Conservation (phyloP, 2,888 invertebrate species). For the Cantharis nigra region DNA sequence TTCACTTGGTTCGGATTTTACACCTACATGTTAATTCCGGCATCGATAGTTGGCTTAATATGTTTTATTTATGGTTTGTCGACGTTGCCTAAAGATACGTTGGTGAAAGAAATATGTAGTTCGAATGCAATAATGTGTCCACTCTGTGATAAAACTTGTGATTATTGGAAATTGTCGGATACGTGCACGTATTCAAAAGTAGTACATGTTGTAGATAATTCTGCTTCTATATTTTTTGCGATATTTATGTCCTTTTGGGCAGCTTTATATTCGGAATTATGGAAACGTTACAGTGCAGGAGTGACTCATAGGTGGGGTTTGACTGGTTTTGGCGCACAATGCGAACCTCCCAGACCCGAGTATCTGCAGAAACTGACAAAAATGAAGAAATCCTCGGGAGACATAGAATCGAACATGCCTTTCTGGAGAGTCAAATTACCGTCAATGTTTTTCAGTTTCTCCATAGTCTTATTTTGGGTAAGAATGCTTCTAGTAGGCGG, state of each 20-base stretch:
- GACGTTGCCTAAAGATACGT: slow-evolving; percentile 56
- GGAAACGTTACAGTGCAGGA: slow-evolving; percentile 79
- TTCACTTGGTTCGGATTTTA: slow-evolving; percentile 88
- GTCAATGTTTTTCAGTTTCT: slow-evolving; percentile 70
- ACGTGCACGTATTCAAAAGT: slow-evolving; percentile 74
- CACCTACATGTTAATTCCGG: slow-evolving; percentile 79
- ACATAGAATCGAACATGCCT: slow-evolving; percentile 73
- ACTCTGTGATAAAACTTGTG: slow-evolving; percentile 74
- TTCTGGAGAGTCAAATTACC: slow-evolving; percentile 78
- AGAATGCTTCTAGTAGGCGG: no score
- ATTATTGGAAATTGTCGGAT: slow-evolving; percentile 73
- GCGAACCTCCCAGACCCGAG: slow-evolving; percentile 79
- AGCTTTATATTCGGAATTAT: slow-evolving; percentile 77
- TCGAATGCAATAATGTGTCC: slow-evolving; percentile 77
- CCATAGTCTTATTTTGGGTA: slow-evolving; percentile 65
- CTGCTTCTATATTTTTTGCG: slow-evolving; percentile 77
- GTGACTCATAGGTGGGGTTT: slow-evolving; percentile 84
- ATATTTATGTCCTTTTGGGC: slow-evolving; percentile 84
- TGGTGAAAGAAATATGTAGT: slow-evolving; percentile 64
- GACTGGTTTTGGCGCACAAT: slow-evolving; percentile 70
- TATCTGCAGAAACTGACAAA: slow-evolving; percentile 67
- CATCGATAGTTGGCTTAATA: slow-evolving; percentile 68
- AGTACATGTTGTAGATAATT: slow-evolving; percentile 83
- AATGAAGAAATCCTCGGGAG: slow-evolving; percentile 61
- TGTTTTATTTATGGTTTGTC: slow-evolving; percentile 66